Evolutionary conservation across 2,113 vertebrate species (phyloP).

Genomic region (Elephas maximus): DNA sequence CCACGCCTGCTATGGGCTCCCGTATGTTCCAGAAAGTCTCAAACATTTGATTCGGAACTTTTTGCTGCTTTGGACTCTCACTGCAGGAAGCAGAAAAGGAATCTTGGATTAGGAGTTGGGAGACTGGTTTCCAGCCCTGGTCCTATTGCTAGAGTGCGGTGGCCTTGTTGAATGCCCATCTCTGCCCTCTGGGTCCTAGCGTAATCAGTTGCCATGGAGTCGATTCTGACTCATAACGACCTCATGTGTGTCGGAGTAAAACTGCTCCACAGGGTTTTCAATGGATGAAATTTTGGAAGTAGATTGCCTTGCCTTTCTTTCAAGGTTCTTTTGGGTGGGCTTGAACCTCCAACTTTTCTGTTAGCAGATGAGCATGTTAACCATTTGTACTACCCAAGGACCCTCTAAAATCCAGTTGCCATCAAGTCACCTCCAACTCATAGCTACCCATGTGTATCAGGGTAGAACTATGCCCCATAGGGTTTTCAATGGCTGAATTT

Average conservation of each 20-base stretch:
- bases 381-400: background rate
- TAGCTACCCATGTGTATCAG: background rate
- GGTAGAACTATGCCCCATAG: background rate
- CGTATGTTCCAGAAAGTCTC: accelerated
- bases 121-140: no score
- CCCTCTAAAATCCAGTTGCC: background rate
- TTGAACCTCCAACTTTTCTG: background rate
- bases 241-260: no score
- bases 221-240: no score
- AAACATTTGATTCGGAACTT: no score
- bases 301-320: background rate
- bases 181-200: background rate
- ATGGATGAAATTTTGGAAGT: background rate
- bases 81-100: background rate
- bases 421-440: background rate
- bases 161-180: accelerated
- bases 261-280: background rate
- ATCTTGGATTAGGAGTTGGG: accelerated
- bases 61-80: background rate
- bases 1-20: accelerated
- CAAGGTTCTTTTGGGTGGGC: background rate
- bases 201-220: no score
- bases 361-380: background rate
- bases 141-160: background rate
- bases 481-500: background rate